Evolutionary conservation across 2,113 vertebrate genomes (phyloP), one percentile per base, ranked within the genome.

Genomic region (Ursus arctos): DNA sequence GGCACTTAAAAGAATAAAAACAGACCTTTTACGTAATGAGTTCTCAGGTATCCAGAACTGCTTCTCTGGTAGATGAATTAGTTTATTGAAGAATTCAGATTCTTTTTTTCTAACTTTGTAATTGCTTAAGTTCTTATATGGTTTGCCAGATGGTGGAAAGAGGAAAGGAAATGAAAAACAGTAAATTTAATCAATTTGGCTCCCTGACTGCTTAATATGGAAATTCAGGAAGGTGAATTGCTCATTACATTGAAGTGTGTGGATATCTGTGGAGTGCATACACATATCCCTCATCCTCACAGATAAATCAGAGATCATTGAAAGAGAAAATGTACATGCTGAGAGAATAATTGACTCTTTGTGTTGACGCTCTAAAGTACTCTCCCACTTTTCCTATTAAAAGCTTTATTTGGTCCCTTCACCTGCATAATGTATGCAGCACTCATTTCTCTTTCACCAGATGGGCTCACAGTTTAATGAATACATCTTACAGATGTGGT

Each of bases 331-430:
- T 10, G 0, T 33, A 63, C 6, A 57, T 28, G 33, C 11, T 53
- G 84, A 57, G 55, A 95, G 57, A 91, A 92, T 74, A 74, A 83
- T 4, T 36, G 40, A 16, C 8, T 92, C 63, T 88, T 40, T 47
- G 22, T 21, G 84, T 4, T 43, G 21, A 91, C 0, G 4, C 47
- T 85, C 61, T 43, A 74, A 90, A 94, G 81, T 53, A 77, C n/a
- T n/a, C 93, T 82, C 72, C 90, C 72, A 76, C 14, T 92, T 97
- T 96, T 76, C 93, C 94, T 51, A 82, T 13, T 69, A 18, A 61
- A 82, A 87, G 76, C 59, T 98, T 98, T 97, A 95, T 98, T 98
- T 91, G 82, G 31, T 47, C 14, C 18, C 1, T 3, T 86, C 57
- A 2, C 47, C 71, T 94, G 88, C 94, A 94, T 89, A 96, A 55